These are phyloP conservation scores for Fragum whitleyi DNA, from an alignment of 2,888 invertebrate species.

Conservation along the genomic window DNA sequence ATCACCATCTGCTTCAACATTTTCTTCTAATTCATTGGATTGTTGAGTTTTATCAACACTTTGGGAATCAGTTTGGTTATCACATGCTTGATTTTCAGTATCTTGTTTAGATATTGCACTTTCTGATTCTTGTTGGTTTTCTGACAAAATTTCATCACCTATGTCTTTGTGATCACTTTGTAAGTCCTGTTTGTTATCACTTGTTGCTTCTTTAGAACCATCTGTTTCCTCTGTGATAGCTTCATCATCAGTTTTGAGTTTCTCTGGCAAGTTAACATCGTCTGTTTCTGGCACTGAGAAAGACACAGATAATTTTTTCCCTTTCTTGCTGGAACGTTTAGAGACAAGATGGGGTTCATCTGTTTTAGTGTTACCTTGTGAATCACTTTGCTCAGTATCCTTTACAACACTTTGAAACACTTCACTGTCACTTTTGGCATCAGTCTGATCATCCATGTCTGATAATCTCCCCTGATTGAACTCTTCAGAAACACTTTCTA, in stretches of 20 bases:
- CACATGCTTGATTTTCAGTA: slow-evolving; percentile 26
- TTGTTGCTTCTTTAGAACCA: slow-evolving; percentile 23
- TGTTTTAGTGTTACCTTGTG: background rate
- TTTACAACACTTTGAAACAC: background rate
- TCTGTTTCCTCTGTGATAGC: slow-evolving; percentile 9
- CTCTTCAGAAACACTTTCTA: slow-evolving; percentile 8
- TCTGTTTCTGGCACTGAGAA: slow-evolving; percentile 54
- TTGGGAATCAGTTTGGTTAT: slow-evolving; percentile 23
- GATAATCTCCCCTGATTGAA: slow-evolving; percentile 11
- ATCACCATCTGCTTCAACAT: slow-evolving; percentile 12
- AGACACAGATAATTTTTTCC: slow-evolving; percentile 51
- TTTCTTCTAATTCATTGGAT: background rate
- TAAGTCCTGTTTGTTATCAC: background rate
- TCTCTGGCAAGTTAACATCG: background rate
- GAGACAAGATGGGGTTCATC: slow-evolving; percentile 29
- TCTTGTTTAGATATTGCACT: background rate
- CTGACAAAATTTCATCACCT: background rate
- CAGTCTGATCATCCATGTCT: slow-evolving; percentile 10
- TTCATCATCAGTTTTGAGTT: background rate
- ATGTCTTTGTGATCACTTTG: background rate
- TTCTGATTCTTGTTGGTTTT: slow-evolving; percentile 3
- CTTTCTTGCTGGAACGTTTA: slow-evolving; percentile 25
- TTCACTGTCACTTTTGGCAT: slow-evolving; percentile 16
- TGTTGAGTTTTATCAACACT: background rate
- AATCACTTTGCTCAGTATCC: background rate